Base-by-base conservation (phyloP, 2,797 vertebrate species). In the Epinephelus awoara region DNA sequence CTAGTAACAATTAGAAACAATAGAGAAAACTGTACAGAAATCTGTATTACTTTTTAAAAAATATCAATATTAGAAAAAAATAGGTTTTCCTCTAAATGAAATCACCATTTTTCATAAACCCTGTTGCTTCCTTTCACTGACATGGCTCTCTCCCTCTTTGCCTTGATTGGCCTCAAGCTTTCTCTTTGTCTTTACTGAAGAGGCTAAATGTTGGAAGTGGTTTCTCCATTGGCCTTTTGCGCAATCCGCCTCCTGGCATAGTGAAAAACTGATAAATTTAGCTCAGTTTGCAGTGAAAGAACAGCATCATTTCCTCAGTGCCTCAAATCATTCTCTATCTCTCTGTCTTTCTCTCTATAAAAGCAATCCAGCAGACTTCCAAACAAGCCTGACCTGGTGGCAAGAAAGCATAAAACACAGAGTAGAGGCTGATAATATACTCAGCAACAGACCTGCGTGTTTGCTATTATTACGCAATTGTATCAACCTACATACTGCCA, bases 211-310 rank as follows among this genome's bases (percentile, higher is more conserved):
- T 72, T 63, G 27, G 13, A 79, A 56, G 18, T 25, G 14, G 49
- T 51, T 67, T 15, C 69, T 52, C 65, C 38, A 13, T 11, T 62
- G 72, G 66, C 59, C 51, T 72, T 64, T 67, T 67, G 57, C 56
- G 71, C 63, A 10, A 7, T 67, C 34, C 40, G 63, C 66, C 75
- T 72, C 8, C 54, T 46, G 62, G 38, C 25, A 1, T 44, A 7
- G 21, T 50, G 38, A 13, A 66, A 79, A 76, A 64, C 44, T 40
- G 58, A 69, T 54, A 42, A 17, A 56, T 89, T 74, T 65, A 75
- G 66, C 57, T 79, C 77, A 1, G 72, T 79, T 83, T 71, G 71
- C 65, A 50, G 59, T 18, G 27, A 69, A 67, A 69, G 34, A 79
- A 49, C 19, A 54, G 67, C 56, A 49, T 12, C n/a, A 27, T 50